phyloP scores from a whole-genome alignment of 1,140 invertebrate species.

The Diprion similis region DNA sequence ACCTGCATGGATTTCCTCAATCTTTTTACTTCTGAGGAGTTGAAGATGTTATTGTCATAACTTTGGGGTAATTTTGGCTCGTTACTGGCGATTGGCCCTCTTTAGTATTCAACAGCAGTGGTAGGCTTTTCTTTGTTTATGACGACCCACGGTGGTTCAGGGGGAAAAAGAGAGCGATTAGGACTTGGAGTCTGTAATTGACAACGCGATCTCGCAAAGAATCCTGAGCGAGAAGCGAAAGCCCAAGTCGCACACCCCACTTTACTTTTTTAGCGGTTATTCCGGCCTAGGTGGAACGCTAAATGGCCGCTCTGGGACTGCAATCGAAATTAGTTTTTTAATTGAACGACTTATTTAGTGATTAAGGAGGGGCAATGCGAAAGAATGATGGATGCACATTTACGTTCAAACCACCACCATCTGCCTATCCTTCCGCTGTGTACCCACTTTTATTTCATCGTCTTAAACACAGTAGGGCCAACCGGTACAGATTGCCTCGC shows the following conservation, averaged over 20 bases:
- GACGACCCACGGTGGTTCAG: not conserved
- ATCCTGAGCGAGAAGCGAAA: not conserved
- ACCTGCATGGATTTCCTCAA: too few species aligned
- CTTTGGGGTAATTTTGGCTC: too few species aligned
- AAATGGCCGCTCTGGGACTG: constrained; percentile 51
- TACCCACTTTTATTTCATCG: not conserved
- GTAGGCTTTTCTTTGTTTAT: too few species aligned
- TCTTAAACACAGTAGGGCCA: not conserved
- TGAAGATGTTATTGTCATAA: too few species aligned
- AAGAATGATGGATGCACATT: constrained; percentile 3
- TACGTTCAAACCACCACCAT: not conserved
- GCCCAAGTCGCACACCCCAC: not conserved
- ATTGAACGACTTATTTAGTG: constrained; percentile 55
- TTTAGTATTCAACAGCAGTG: too few species aligned
- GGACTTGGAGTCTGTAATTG: not conserved
- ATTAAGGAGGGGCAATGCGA: constrained; percentile 34
- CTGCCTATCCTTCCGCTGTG: not conserved
- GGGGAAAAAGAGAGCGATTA: not conserved
- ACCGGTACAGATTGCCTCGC: not conserved
- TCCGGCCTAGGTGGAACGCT: constrained; percentile 31
- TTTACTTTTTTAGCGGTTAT: not conserved
- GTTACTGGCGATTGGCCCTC: too few species aligned
- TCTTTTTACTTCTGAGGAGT: too few species aligned
- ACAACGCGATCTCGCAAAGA: not conserved
- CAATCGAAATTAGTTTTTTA: constrained; percentile 61